Conservation (phyloP, 2,113 vertebrate genomes). For the Bubo scandiacus region DNA sequence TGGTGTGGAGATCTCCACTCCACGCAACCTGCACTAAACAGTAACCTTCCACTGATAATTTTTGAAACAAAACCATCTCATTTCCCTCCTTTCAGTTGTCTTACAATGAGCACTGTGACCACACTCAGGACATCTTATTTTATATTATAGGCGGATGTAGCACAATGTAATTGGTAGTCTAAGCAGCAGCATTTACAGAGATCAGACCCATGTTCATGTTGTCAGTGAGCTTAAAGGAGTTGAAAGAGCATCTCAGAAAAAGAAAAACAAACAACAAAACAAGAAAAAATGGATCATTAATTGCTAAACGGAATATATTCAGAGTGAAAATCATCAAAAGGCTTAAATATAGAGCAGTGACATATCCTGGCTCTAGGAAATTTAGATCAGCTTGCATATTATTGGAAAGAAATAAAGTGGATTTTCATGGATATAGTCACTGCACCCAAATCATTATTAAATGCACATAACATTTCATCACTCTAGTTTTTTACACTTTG, state of each 20-base stretch:
- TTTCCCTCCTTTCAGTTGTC: background rate
- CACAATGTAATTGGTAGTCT: background rate
- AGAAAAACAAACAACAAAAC: background rate
- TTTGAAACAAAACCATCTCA: background rate
- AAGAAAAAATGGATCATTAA: background rate
- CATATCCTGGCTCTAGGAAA: background rate
- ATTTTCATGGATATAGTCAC: constrained; percentile 9
- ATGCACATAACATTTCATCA: background rate
- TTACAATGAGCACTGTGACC: background rate
- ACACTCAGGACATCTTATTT: background rate
- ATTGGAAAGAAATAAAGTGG: background rate
- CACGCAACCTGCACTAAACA: background rate
- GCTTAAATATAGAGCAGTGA: background rate
- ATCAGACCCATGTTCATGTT: background rate
- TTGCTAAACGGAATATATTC: background rate
- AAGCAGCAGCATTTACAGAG: background rate
- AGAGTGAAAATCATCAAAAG: background rate
- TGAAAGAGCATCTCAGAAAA: rapidly evolving
- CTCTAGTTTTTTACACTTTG: background rate
- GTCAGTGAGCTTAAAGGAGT: background rate
- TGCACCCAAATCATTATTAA: background rate
- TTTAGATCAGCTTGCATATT: background rate
- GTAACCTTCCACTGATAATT: background rate
- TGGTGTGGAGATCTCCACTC: background rate
- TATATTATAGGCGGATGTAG: background rate